Percentiles rank a stretch among this genome's conserved stretches.
phyloP scores from a whole-genome alignment of 2,888 invertebrate genomes.

The Phyllotreta striolata region DNA sequence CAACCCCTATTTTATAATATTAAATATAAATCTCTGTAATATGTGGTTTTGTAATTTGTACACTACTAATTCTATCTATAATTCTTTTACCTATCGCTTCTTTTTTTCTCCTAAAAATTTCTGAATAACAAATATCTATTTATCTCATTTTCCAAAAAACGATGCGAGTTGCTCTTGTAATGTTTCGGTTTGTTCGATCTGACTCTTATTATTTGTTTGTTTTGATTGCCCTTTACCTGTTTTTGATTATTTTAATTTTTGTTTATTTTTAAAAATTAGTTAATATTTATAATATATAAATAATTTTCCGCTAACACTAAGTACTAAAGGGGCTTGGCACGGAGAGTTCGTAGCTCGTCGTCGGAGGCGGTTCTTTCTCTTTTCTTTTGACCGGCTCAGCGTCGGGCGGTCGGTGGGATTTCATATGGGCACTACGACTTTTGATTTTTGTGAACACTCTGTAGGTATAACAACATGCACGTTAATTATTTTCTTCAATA shows the following conservation, averaged over 20 bases:
- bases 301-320: constrained; percentile 50
- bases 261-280: constrained; percentile 32
- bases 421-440: constrained; percentile 99
- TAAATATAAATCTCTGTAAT: constrained; percentile 61
- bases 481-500: constrained; percentile 24
- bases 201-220: constrained; percentile 48
- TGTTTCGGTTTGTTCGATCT: constrained; percentile 48
- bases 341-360: constrained; percentile 53
- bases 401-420: constrained; percentile 94
- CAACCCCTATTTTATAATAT: constrained; percentile 60
- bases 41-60: constrained; percentile 59
- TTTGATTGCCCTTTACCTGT: constrained; percentile 59
- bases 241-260: constrained; percentile 47
- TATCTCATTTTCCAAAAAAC: constrained; percentile 33
- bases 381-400: constrained; percentile 67
- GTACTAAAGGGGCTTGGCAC: constrained; percentile 60
- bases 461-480: constrained; percentile 54
- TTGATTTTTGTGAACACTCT: constrained; percentile 98
- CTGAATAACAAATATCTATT: constrained; percentile 40
- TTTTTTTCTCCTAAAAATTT: constrained; percentile 29
- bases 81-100: constrained; percentile 45
- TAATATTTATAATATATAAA: constrained; percentile 9
- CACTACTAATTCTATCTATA: constrained; percentile 51
- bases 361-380: constrained; percentile 44
- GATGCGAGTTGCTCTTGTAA: constrained; percentile 34